Evolutionary conservation across 2,797 vertebrate species (phyloP).

Genomic region (Acestrorhynchus altus): DNA sequence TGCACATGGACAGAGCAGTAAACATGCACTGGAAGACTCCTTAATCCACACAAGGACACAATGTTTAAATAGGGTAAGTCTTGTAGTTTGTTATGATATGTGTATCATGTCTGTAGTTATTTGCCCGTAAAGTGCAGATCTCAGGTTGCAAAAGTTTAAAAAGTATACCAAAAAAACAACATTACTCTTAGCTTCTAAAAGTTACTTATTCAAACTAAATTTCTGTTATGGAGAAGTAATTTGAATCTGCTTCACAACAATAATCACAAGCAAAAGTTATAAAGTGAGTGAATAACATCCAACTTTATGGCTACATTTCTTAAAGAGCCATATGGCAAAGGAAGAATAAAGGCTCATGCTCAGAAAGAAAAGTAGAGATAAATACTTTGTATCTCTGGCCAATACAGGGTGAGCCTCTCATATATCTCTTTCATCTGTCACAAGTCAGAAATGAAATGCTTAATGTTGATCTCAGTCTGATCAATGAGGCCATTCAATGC

Average conservation of each 20-base stretch:
- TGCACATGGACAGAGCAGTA: no score
- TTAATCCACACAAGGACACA: no score
- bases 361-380: background rate
- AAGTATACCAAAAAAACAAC: no score
- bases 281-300: background rate
- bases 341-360: background rate
- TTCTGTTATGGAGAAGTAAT: no score
- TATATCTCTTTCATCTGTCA: conserved; percentile 28
- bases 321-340: background rate
- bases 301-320: background rate
- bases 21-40: no score
- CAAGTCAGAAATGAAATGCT: conserved; percentile 24
- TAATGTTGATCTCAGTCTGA: conserved; percentile 32
- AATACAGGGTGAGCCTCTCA: conserved; percentile 7
- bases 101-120: no score
- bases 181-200: no score
- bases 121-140: no score
- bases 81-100: no score
- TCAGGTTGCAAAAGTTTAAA: no score
- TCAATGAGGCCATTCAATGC: conserved; percentile 24
- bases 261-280: background rate
- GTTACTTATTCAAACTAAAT: no score
- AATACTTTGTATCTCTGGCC: background rate
- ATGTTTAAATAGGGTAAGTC: no score
- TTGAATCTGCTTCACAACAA: background rate